These are phyloP conservation scores for Hypsibius dujardini DNA, from an alignment of 1,140 invertebrate genomes.

Conservation along the genomic window DNA sequence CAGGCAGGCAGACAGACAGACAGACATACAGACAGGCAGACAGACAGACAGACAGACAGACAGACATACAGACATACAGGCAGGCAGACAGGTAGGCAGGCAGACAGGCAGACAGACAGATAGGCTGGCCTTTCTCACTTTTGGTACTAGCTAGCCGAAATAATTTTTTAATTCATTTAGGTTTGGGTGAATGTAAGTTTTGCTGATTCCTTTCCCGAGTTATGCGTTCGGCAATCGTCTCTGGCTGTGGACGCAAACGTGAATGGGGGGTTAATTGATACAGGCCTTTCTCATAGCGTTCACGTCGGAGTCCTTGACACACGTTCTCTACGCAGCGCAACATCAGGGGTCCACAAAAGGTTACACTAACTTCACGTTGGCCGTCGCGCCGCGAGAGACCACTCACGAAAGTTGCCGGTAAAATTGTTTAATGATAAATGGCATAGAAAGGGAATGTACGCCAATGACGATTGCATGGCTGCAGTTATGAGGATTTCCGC, in stretches of 20 bases:
- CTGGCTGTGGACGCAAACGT: constrained; percentile 20
- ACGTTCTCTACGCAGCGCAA: constrained; percentile 49
- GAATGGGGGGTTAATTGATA: constrained; percentile 21
- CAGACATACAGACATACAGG: too few relatives aligned
- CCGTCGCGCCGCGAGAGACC: constrained; percentile 43
- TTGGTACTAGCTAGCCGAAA: neutral
- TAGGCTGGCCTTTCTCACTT: constrained; percentile 19
- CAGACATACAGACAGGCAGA: too few relatives aligned
- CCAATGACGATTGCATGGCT: constrained; percentile 20
- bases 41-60: too few relatives aligned
- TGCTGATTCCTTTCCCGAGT: too few relatives aligned
- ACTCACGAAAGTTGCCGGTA: constrained; percentile 41
- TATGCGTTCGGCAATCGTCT: neutral
- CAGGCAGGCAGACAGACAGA: too few relatives aligned
- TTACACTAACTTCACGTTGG: constrained; percentile 58
- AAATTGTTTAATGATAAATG: neutral
- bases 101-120: too few relatives aligned
- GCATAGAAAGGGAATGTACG: constrained; percentile 19
- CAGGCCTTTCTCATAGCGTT: constrained; percentile 65
- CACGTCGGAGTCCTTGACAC: constrained; percentile 61
- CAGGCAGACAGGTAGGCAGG: too few relatives aligned
- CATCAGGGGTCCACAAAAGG: constrained; percentile 43
- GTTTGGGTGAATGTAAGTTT: constrained; percentile 27
- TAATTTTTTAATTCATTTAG: constrained; percentile 7
- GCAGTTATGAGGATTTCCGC: constrained; percentile 44